Evolutionary conservation across 2,888 invertebrate species (phyloP).

Genomic region (Troilus luridus): DNA sequence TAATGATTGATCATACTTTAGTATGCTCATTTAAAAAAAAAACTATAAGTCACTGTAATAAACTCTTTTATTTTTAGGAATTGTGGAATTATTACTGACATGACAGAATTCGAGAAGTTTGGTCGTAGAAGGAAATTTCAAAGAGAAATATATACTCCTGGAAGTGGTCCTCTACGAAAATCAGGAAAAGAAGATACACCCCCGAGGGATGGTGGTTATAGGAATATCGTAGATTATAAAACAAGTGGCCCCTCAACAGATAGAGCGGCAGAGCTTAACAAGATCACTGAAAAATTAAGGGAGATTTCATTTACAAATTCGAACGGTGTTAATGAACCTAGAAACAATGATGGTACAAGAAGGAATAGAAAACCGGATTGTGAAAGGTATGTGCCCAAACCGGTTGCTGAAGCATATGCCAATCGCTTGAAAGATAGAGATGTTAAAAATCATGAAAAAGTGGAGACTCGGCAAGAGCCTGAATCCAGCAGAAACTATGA

Average conservation of each 20-base stretch:
- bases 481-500: slow-evolving; percentile 16
- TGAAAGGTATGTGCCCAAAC: slow-evolving; percentile 64
- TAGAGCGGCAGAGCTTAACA: slow-evolving; percentile 54
- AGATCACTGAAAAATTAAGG: slow-evolving; percentile 60
- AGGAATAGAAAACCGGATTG: slow-evolving; percentile 64
- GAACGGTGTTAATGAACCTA: slow-evolving; percentile 34
- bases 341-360: slow-evolving; percentile 51
- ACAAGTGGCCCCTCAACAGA: neutral
- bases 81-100: slow-evolving; percentile 63
- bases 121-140: slow-evolving; percentile 77
- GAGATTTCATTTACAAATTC: slow-evolving; percentile 58
- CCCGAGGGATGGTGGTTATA: slow-evolving; percentile 52
- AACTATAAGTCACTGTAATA: neutral
- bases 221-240: neutral
- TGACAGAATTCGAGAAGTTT: slow-evolving; percentile 70
- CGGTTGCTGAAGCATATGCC: slow-evolving; percentile 55
- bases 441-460: slow-evolving; percentile 18
- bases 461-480: neutral
- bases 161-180: slow-evolving; percentile 82
- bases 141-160: slow-evolving; percentile 81
- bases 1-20: neutral
- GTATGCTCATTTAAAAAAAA: neutral
- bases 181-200: slow-evolving; percentile 69
- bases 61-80: slow-evolving; percentile 44
- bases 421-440: slow-evolving; percentile 52